Conservation (phyloP, 2,797 vertebrate species). For the Argya squamiceps region DNA sequence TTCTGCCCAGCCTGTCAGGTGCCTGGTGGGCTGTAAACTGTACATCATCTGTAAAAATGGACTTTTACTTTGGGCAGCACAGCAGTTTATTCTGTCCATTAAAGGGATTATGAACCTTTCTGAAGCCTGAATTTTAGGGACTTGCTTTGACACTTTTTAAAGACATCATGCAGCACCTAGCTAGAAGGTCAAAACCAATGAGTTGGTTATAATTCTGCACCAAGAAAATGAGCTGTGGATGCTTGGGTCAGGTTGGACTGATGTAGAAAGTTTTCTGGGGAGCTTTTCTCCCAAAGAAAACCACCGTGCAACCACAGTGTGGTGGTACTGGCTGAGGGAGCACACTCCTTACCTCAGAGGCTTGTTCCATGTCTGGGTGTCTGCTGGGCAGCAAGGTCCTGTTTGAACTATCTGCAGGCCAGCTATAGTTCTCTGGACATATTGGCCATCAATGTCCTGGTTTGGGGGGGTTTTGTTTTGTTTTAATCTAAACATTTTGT, state of each 20-base stretch:
- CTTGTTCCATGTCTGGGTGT: background rate
- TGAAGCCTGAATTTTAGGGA: background rate
- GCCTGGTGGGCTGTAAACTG: background rate
- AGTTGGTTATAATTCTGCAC: background rate
- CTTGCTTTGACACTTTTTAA: background rate
- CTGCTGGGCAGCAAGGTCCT: background rate
- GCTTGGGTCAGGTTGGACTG: background rate
- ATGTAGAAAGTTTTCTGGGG: background rate
- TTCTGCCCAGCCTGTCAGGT: background rate
- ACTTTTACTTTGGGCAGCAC: background rate
- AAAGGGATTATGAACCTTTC: background rate
- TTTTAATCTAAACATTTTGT: background rate
- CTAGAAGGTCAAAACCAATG: background rate
- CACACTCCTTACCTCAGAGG: background rate
- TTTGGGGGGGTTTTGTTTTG: fast-evolving
- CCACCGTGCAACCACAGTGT: background rate
- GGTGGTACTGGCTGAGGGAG: background rate
- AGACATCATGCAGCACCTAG: background rate
- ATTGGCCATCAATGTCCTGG: background rate
- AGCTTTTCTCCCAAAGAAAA: background rate
- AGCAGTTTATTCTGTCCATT: background rate
- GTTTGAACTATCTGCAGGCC: background rate
- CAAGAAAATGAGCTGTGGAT: background rate
- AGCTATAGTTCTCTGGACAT: background rate
- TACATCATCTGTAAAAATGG: background rate